Evolutionary conservation across 2,888 invertebrate species (phyloP).

Genomic region (Sericinus montela): DNA sequence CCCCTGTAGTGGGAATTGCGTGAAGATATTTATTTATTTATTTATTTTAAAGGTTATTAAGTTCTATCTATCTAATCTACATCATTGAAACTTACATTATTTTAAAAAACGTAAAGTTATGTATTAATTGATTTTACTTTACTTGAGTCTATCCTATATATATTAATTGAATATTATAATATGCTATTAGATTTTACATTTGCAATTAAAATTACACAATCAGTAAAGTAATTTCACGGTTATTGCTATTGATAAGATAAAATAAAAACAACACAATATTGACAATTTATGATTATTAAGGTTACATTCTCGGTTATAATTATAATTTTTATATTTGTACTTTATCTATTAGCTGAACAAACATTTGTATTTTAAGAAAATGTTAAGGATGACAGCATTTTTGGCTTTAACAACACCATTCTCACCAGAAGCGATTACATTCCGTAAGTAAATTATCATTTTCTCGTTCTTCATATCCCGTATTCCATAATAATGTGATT

Average conservation of each 20-base stretch:
- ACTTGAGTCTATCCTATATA: no score
- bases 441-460: constrained; percentile 40
- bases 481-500: background rate
- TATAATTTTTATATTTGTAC: background rate
- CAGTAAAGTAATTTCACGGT: constrained; percentile 10
- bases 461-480: background rate
- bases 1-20: no score
- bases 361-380: constrained; percentile 21
- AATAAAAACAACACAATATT: background rate
- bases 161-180: no score
- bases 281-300: background rate
- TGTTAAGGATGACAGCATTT: constrained; percentile 45
- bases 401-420: constrained; percentile 40
- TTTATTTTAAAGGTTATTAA: no score
- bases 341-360: background rate
- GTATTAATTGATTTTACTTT: no score
- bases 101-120: no score
- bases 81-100: no score
- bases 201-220: constrained; percentile 4
- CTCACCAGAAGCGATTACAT: constrained; percentile 29
- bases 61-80: no score
- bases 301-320: no score
- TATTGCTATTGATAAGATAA: background rate
- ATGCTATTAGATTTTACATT: no score
- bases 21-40: no score